Evolutionary conservation across 2,888 invertebrate genomes (phyloP), one percentile per base, ranked within the genome.

Genomic region (Trisateles emortualis): DNA sequence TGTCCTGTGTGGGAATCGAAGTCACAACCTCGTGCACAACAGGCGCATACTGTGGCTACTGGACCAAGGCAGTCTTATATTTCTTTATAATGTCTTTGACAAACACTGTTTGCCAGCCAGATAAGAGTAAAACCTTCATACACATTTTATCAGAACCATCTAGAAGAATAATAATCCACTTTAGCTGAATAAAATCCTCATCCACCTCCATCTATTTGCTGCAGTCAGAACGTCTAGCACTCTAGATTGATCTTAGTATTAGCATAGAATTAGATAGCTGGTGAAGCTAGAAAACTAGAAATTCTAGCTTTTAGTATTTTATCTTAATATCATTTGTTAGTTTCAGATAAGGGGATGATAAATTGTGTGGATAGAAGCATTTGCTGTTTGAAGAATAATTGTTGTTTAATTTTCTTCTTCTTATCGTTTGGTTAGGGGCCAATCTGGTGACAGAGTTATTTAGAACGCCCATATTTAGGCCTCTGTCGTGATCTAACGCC

Each of bases 161-260:
- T 14, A 29, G 16, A 47, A 32, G 63, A 64, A 61, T 64, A 68
- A 66, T 65, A 63, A 45, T 48, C 44, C 67, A 58, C 59, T 54
- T 59, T 59, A 47, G 51, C 58, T 59, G 71, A 48, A 69, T 73
- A 72, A 69, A 74, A 67, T 68, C 48, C 64, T 64, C 72, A 71
- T 77, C 68, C 41, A 55, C 35, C 38, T 44, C 50, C 50, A 33
- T 59, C 75, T 76, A 79, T 81, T 79, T 79, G 77, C 78, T 52
- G 58, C 64, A 72, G 74, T 70, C 69, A 68, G 41, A 49, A 17
- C 57, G 72, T 67, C 66, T 47, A 58, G 57, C 58, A 72, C 68
- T 68, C 76, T 74, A 56, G 84, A 87, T 85, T 81, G 86, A 87
- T 84, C 79, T 76, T 59, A 57, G 71, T 74, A 86, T 84, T 85